Percentiles rank a stretch among this genome's conserved stretches.
Evolutionary conservation across 2,113 vertebrate genomes (phyloP).

Genomic region (Colaptes auratus): DNA sequence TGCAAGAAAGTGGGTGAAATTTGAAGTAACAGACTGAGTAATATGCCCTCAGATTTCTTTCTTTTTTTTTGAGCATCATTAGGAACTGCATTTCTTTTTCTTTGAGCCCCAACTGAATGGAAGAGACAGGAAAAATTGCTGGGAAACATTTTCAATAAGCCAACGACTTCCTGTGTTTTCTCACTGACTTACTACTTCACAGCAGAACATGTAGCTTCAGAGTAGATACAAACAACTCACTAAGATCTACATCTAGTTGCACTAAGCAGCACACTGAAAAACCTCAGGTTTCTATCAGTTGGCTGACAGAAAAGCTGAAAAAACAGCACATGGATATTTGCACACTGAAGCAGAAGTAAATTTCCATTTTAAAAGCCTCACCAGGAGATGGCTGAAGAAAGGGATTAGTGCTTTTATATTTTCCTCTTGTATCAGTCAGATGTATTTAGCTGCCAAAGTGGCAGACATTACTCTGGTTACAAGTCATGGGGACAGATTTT

Average conservation of each 20-base stretch:
- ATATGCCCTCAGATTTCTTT: neutral
- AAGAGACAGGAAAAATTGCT: neutral
- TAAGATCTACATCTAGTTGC: neutral
- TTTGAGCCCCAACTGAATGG: neutral
- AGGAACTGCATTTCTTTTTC: neutral
- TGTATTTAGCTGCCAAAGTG: neutral
- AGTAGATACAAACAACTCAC: neutral
- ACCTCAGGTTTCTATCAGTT: neutral
- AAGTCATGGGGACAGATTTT: neutral
- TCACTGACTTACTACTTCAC: neutral
- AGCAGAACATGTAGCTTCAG: neutral
- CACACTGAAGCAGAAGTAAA: neutral
- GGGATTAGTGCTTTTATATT: neutral
- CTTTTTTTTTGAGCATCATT: neutral
- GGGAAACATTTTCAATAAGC: neutral
- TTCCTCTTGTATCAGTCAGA: neutral
- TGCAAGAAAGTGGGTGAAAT: neutral
- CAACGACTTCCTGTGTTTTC: neutral
- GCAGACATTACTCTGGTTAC: neutral
- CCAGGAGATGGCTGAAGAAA: neutral
- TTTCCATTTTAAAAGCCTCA: conserved; percentile 1
- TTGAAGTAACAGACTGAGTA: neutral
- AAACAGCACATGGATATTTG: neutral
- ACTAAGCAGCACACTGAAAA: neutral
- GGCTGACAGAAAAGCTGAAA: neutral